Percentiles rank a stretch among this genome's conserved stretches.
These are phyloP conservation scores for Decapterus maruadsi DNA, from an alignment of 2,797 vertebrate species.

Conservation along the genomic window DNA sequence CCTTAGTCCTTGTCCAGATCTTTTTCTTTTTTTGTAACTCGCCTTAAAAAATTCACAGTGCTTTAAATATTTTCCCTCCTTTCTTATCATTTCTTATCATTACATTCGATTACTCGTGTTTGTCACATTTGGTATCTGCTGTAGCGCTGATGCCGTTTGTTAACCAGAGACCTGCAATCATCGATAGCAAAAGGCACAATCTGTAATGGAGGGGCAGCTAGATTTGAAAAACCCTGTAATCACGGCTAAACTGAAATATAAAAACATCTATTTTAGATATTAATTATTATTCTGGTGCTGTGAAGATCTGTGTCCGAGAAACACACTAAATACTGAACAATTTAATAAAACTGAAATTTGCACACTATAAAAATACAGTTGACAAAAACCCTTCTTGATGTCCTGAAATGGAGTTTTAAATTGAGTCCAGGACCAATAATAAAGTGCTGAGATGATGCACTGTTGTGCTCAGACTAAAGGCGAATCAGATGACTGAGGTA, in stretches of 20 bases:
- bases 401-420: constrained; percentile 1
- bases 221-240: constrained; percentile 1
- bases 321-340: neutral
- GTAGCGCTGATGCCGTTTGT: constrained; percentile 7
- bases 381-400: constrained; percentile 5
- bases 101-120: neutral
- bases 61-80: neutral
- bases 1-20: neutral
- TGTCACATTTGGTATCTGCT: neutral
- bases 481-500: constrained; percentile 66
- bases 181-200: constrained; percentile 46
- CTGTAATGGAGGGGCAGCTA: neutral
- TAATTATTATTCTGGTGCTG: neutral
- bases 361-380: neutral
- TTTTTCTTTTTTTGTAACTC: neutral
- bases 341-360: neutral
- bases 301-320: constrained; percentile 4
- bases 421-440: neutral
- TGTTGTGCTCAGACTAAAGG: constrained; percentile 22
- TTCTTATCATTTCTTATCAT: neutral
- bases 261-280: neutral
- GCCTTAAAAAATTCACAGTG: neutral
- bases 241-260: neutral
- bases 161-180: neutral
- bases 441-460: constrained; percentile 47